Conservation (phyloP, 2,113 vertebrate species). For the Colinus virginianus region DNA sequence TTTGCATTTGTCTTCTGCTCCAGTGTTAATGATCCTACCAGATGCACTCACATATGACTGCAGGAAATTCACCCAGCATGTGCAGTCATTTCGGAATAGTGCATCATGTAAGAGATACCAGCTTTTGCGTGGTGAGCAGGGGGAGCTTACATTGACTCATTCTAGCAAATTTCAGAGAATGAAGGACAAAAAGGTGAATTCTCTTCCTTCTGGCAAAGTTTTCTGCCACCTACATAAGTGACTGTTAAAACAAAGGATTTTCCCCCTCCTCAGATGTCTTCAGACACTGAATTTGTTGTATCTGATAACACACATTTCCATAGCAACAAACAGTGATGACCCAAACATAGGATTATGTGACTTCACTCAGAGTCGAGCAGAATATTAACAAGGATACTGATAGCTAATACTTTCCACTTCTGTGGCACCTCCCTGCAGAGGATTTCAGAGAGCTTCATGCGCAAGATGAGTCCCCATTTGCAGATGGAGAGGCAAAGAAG, state of each 20-base stretch:
- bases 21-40: slow-evolving; percentile 69
- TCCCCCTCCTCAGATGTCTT: slow-evolving; percentile 45
- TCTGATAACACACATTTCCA: slow-evolving; percentile 67
- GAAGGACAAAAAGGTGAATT: slow-evolving; percentile 26
- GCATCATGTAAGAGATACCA: neutral
- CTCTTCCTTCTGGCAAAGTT: neutral
- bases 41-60: slow-evolving; percentile 53
- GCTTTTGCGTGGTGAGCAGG: neutral
- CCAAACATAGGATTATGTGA: slow-evolving; percentile 74
- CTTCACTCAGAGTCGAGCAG: slow-evolving; percentile 57
- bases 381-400: slow-evolving; percentile 71
- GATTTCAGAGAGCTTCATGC: slow-evolving; percentile 20
- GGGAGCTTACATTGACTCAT: neutral
- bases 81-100: slow-evolving; percentile 19
- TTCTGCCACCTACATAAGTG: neutral
- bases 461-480: neutral
- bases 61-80: slow-evolving; percentile 55
- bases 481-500: neutral
- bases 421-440: slow-evolving; percentile 49
- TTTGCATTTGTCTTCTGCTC: slow-evolving; percentile 71
- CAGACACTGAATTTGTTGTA: slow-evolving; percentile 48
- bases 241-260: slow-evolving; percentile 40
- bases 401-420: slow-evolving; percentile 70
- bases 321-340: slow-evolving; percentile 70
- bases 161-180: slow-evolving; percentile 5